Percentiles rank a stretch among this genome's conserved stretches.
Conservation (phyloP, 1,140 invertebrate species). For the Chrysopa pallens region DNA sequence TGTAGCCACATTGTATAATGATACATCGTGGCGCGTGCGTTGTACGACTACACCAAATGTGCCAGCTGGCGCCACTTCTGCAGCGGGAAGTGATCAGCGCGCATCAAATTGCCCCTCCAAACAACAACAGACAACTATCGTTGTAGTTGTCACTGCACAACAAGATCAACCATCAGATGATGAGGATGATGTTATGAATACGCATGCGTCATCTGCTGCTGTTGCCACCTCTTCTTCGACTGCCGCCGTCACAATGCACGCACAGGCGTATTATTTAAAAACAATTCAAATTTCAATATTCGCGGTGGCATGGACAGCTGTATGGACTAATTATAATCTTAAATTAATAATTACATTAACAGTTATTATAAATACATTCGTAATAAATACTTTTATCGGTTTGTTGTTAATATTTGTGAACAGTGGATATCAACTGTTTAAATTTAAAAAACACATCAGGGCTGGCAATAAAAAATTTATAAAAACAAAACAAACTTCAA, state of each 20-base stretch:
- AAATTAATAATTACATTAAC: background rate
- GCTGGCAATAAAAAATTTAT: too few relatives aligned
- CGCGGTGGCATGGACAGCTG: background rate
- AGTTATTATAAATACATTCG: slow-evolving; percentile 9
- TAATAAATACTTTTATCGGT: slow-evolving; percentile 13
- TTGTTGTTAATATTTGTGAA: slow-evolving; percentile 20
- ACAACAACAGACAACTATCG: background rate
- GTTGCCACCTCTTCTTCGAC: too few relatives aligned
- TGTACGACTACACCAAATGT: slow-evolving; percentile 6
- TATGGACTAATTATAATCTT: background rate
- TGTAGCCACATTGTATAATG: slow-evolving; percentile 4
- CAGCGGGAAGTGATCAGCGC: background rate
- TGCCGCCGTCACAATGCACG: too few relatives aligned
- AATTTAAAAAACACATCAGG: too few relatives aligned
- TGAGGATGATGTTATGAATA: too few relatives aligned
- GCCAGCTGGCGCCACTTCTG: slow-evolving; percentile 2
- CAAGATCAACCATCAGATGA: too few relatives aligned
- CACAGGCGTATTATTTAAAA: slow-evolving; percentile 13
- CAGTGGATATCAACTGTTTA: slow-evolving; percentile 11
- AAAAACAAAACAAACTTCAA: too few relatives aligned
- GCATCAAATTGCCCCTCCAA: slow-evolving; percentile 11
- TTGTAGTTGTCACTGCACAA: too few relatives aligned
- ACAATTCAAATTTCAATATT: slow-evolving; percentile 5
- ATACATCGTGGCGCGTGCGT: slow-evolving; percentile 7
- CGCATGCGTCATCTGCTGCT: too few relatives aligned